phyloP scores from a whole-genome alignment of 2,797 vertebrate species.

The Pachyuromys duprasi region DNA sequence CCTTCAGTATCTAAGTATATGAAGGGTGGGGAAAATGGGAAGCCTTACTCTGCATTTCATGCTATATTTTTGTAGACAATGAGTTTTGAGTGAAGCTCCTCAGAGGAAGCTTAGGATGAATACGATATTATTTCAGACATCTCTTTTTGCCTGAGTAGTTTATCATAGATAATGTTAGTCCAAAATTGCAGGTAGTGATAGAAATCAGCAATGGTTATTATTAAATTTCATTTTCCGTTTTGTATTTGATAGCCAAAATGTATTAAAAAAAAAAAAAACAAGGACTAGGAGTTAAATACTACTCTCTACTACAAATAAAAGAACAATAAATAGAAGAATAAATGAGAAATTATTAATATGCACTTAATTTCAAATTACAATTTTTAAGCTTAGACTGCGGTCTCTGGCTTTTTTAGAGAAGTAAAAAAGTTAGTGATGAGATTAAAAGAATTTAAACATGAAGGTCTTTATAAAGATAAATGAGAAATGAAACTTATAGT shows the following conservation, averaged over 20 bases:
- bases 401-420: not conserved
- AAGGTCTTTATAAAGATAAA: not conserved
- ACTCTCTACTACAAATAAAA: not conserved
- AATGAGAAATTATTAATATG: not conserved
- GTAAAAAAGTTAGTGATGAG: not conserved
- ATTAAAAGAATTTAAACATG: not conserved
- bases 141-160: not conserved
- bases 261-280: slow-evolving; percentile 19
- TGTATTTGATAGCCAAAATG: not conserved
- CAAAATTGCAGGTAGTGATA: not conserved
- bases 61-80: not conserved
- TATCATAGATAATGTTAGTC: not conserved
- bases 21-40: not conserved
- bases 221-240: slow-evolving; percentile 7
- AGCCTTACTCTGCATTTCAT: not conserved
- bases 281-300: not conserved
- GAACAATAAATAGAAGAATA: not conserved
- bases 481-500: not conserved
- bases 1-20: not conserved
- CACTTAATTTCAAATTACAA: slow-evolving; percentile 25
- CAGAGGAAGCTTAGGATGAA: not conserved
- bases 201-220: not conserved
- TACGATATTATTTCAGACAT: not conserved
- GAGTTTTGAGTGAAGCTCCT: not conserved
- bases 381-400: not conserved